phyloP scores from a whole-genome alignment of 2,113 vertebrate species.

The Gasterosteus aculeatus region DNA sequence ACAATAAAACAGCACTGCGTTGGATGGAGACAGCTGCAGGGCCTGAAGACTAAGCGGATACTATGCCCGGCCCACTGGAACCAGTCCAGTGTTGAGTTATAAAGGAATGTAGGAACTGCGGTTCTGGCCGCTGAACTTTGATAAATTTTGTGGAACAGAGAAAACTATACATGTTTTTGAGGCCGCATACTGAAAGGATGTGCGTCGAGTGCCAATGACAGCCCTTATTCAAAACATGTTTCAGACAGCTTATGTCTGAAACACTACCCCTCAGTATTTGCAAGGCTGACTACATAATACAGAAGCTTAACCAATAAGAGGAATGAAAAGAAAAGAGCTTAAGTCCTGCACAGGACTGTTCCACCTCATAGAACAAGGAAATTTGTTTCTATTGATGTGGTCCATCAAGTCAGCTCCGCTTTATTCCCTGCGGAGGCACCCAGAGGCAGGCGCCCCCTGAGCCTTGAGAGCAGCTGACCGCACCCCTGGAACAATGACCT shows the following conservation, averaged over 20 bases:
- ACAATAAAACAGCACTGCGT: conserved; percentile 58
- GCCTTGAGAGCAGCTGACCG: conserved; percentile 64
- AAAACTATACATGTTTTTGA: conserved; percentile 73
- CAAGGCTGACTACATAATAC: conserved; percentile 49
- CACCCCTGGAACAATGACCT: conserved; percentile 76
- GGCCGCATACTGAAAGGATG: conserved; percentile 50
- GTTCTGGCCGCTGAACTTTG: conserved; percentile 70
- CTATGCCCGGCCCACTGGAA: conserved; percentile 65
- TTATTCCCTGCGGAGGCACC: conserved; percentile 52
- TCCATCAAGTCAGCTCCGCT: conserved; percentile 60
- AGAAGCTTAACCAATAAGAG: conserved; percentile 65
- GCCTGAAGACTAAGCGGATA: conserved; percentile 53
- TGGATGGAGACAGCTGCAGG: conserved; percentile 72
- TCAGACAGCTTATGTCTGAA: conserved; percentile 51
- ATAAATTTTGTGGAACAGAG: conserved; percentile 75
- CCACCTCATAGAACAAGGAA: conserved; percentile 73
- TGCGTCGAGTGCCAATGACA: conserved; percentile 12
- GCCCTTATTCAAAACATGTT: conserved; percentile 58
- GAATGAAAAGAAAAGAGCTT: conserved; percentile 58
- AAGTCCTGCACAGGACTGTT: conserved; percentile 62
- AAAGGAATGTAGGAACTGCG: conserved; percentile 72
- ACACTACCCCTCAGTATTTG: conserved; percentile 49
- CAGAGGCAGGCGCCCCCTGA: conserved; percentile 58
- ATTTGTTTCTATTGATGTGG: conserved; percentile 70
- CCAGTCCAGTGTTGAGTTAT: conserved; percentile 66